A percentile compares a stretch with the other conserved stretches of the same genome.
Evolutionary conservation across 2,113 vertebrate species (phyloP).

Genomic region (Corythornis vintsioides): DNA sequence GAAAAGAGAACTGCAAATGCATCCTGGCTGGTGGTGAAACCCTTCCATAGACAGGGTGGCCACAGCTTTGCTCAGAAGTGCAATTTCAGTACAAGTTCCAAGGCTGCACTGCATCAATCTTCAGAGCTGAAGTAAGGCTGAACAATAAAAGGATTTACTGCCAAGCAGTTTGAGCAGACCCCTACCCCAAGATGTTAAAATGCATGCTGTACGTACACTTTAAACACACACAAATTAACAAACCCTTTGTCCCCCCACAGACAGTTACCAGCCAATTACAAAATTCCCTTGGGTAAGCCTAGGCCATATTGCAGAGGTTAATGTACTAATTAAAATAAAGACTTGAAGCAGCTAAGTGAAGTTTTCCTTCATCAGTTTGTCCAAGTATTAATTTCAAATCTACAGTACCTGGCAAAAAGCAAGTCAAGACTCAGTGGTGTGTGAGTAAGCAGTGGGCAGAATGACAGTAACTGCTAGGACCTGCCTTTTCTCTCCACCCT

Average conservation of each 20-base stretch:
- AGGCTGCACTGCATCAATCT: background rate
- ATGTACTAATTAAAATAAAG: slow-evolving; percentile 14
- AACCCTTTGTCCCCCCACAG: background rate
- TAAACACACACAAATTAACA: slow-evolving; percentile 4
- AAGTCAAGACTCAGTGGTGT: background rate
- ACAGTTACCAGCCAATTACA: background rate
- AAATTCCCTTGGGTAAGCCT: background rate
- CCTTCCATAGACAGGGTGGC: background rate
- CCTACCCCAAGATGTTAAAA: background rate
- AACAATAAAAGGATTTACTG: background rate
- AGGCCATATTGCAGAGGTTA: background rate
- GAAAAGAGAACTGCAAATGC: background rate
- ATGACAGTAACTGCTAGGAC: background rate
- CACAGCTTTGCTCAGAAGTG: background rate
- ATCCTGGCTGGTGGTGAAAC: background rate
- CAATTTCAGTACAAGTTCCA: background rate
- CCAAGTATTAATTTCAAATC: background rate
- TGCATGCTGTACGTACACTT: background rate
- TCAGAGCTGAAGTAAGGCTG: background rate
- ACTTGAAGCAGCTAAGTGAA: background rate
- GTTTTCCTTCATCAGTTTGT: background rate
- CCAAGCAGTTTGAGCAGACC: background rate
- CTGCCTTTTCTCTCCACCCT: background rate
- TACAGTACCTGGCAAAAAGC: background rate
- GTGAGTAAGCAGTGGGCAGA: background rate